Base-by-base conservation (phyloP, 2,113 vertebrate species). In the Rhinogobius similis region DNA sequence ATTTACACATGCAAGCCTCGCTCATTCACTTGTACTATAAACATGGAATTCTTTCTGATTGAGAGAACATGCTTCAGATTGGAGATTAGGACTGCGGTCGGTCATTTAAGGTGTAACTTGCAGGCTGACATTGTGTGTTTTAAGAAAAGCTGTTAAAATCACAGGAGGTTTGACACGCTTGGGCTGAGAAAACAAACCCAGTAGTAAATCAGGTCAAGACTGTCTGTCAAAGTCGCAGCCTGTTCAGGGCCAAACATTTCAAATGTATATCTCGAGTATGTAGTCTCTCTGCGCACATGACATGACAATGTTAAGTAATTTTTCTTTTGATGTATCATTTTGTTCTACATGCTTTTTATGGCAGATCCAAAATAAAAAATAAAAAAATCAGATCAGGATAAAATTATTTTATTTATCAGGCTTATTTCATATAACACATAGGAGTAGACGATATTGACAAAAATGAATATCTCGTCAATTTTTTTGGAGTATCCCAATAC, bases 1-100 rank as follows among this genome's bases (percentile, higher is more conserved):
- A 88, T 89, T 90, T 87, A 90, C 18, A 62, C 55, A 62, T 32
- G 56, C 46, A 77, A 77, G 81, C 67, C 52, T 76, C 79, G 79
- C 65, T 89, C 26, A 81, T 66, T 79, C 68, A 46, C 70, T 83
- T 58, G 65, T 72, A 75, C 21, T 76, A 70, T 77, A 81, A 84
- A 82, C 78, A 77, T 53, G 52, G 26, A 76, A 72, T 69, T 77
- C 65, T 70, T 64, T 61, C 39, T 52, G 76, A 72, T 74, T 67
- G 65, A 48, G 55, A n/a, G 67, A 68, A 63, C 36, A 24, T 5
- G 39, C 21, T 1, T 65, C 62, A 66, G 59, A 79, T 73, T 24
- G 56, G 24, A 36, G 21, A 82, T 69, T 70, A 71, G 63, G 21
- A 10, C 21, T 18, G 13, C 62, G 23, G 23, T 32, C 29, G 63